Base-by-base conservation (phyloP, 2,113 vertebrate genomes). In the Prinia subflava region DNA sequence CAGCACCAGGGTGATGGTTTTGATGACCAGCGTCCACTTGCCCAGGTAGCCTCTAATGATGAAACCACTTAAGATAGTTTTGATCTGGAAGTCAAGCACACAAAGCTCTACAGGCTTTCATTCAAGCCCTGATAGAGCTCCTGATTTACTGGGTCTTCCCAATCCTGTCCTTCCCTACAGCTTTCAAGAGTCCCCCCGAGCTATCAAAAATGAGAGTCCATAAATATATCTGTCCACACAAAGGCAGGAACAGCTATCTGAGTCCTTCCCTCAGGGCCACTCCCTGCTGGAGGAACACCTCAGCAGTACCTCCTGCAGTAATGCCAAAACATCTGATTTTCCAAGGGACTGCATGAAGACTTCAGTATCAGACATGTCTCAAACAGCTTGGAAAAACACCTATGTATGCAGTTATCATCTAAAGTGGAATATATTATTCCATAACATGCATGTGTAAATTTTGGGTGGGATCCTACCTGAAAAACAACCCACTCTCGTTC, bases 41-140 rank as follows among this genome's bases (percentile, higher is more conserved):
- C 99, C 99, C 96, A 99, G 97, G 98, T 99, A 99, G 90, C 99
- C 99, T 21, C 99, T 98, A 97, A 99, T 99, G 97, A 99, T 99
- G 97, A 99, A 99, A 70, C 99, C 99, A 70, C 99, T 99, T 87
- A 99, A 98, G 97, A 99, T 99, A 80, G 99, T 99, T 97, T 99
- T 99, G 94, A 99, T 99, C 99, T 99, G 98, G 70, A 97, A 96
- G 94, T 94, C 88, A 97, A 97, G 96, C 80, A 98, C 83, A 98
- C 78, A 97, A 87, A 97, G 92, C 92, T 96, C 93, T 96, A 89
- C 92, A 95, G 90, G 93, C 96, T 92, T 94, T 94, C 92, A 89
- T 67, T 93, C 92, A 78, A 95, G 95, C 88, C 93, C 77, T 82
- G 73, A n/a, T 16, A 89, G 92, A 94, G 82, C 84, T 92, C 86